phyloP scores from a whole-genome alignment of 2,888 invertebrate species.

The Sicus ferrugineus region DNA sequence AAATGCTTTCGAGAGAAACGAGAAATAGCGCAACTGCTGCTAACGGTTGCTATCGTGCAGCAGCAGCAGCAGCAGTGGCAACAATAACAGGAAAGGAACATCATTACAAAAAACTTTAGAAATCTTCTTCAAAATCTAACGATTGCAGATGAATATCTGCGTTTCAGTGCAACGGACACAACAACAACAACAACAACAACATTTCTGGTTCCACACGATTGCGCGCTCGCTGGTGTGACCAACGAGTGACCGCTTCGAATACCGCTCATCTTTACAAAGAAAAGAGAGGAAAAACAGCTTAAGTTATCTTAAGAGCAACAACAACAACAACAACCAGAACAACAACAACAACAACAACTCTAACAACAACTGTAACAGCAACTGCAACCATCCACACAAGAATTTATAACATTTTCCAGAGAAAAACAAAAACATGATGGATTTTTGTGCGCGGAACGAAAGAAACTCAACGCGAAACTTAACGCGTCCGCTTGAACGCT shows the following conservation, averaged over 20 bases:
- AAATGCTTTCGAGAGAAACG: neutral
- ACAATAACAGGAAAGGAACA: neutral
- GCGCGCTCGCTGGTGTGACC: slow-evolving; percentile 4
- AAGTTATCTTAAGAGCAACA: neutral
- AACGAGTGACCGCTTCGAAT: slow-evolving; percentile 10
- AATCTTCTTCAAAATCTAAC: slow-evolving; percentile 4
- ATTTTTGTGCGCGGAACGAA: neutral
- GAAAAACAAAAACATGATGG: neutral
- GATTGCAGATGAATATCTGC: neutral
- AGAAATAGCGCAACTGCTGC: neutral
- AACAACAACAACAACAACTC: slow-evolving; percentile 26
- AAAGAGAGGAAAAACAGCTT: no score
- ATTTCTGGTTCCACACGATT: slow-evolving; percentile 33
- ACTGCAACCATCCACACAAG: slow-evolving; percentile 12
- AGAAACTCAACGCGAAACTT: slow-evolving; percentile 8
- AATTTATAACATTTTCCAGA: slow-evolving; percentile 9
- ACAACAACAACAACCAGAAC: slow-evolving; percentile 3
- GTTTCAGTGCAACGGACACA: neutral
- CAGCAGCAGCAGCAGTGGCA: neutral
- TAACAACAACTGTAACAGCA: slow-evolving; percentile 26
- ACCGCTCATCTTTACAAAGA: neutral
- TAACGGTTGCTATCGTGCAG: slow-evolving; percentile 27
- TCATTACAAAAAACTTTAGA: neutral
- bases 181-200: slow-evolving; percentile 6
- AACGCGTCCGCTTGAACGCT: neutral